These are phyloP conservation scores for Macheiramphus alcinus DNA, from an alignment of 2,113 vertebrate species.

Conservation along the genomic window DNA sequence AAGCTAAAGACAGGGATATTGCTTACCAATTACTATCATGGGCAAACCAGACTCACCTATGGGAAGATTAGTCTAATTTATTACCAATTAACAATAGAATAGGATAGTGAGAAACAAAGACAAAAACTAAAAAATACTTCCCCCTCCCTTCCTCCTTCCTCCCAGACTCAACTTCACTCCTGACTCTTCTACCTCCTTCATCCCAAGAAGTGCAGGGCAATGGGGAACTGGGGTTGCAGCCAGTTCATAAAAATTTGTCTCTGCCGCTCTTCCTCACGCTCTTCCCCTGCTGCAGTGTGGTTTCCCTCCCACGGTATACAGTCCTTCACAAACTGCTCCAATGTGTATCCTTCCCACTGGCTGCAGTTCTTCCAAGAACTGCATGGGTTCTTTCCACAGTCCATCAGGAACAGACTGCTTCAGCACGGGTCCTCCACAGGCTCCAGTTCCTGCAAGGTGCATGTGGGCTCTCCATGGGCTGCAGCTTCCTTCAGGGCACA, in stretches of 20 bases:
- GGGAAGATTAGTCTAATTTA: background rate
- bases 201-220: background rate
- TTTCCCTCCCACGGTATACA: background rate
- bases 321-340: background rate
- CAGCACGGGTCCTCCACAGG: background rate
- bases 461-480: too few relatives aligned
- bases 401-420: background rate
- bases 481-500: background rate
- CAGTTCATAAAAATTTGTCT: background rate
- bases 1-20: background rate
- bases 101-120: background rate
- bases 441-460: background rate
- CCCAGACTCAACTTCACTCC: background rate
- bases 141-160: background rate
- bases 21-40: background rate
- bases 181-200: background rate
- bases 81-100: background rate
- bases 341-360: accelerated
- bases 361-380: background rate
- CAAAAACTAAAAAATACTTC: background rate
- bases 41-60: background rate
- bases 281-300: background rate
- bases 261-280: background rate
- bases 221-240: background rate
- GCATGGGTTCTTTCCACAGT: background rate